phyloP scores from a whole-genome alignment of 2,797 vertebrate species.

The Neosalanx taihuensis region DNA sequence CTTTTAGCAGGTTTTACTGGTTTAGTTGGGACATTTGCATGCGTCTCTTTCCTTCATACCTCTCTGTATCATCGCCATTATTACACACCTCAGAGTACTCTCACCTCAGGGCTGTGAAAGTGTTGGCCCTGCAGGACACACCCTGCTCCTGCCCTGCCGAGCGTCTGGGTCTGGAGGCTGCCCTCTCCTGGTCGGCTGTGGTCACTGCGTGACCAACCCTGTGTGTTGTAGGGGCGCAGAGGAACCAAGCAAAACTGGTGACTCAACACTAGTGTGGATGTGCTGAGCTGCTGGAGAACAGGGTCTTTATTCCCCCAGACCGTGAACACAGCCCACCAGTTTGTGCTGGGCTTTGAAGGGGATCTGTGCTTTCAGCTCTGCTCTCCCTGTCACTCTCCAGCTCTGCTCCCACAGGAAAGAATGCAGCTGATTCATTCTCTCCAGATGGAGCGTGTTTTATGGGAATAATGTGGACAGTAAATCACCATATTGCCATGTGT shows the following conservation, averaged over 20 bases:
- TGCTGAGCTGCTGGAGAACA: slow-evolving; percentile 40
- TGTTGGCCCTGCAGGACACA: not conserved
- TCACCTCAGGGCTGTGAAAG: not conserved
- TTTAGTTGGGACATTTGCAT: not conserved
- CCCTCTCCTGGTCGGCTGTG: slow-evolving; percentile 37
- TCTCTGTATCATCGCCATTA: not conserved
- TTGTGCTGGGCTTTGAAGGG: slow-evolving; percentile 45
- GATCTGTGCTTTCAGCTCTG: slow-evolving; percentile 31
- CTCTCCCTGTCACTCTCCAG: slow-evolving; percentile 30
- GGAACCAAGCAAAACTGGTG: slow-evolving; percentile 36
- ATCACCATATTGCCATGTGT: slow-evolving; percentile 46
- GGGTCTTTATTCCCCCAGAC: slow-evolving; percentile 40
- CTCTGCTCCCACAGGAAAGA: slow-evolving; percentile 44
- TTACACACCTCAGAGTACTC: not conserved
- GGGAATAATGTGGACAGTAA: slow-evolving; percentile 47
- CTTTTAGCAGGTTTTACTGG: not conserved
- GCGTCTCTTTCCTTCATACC: not conserved
- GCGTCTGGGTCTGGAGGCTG: slow-evolving; percentile 22
- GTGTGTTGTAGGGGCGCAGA: not conserved
- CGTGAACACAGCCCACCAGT: slow-evolving; percentile 31
- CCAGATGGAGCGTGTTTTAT: slow-evolving; percentile 60
- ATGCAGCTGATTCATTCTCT: slow-evolving; percentile 63
- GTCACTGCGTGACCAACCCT: slow-evolving; percentile 4
- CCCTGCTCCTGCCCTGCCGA: slow-evolving; percentile 4
- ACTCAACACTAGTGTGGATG: slow-evolving; percentile 48